Evolutionary conservation across 2,113 vertebrate genomes (phyloP), one percentile per base, ranked within the genome.

Genomic region (Tachysurus vachellii): DNA sequence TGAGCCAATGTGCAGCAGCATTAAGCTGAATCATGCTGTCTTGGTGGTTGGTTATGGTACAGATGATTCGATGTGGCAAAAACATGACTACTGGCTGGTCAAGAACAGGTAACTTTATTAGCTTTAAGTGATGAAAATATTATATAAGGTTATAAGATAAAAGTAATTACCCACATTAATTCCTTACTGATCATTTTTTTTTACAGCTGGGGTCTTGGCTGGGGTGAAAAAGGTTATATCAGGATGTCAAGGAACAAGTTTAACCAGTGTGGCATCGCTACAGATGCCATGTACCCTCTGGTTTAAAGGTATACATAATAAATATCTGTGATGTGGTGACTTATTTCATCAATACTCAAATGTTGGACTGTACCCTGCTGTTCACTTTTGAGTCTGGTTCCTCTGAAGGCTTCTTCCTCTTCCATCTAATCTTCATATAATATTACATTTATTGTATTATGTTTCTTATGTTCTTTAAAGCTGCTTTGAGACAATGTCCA

Each of bases 261-360:
- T 75, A 96, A 96, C 93, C 94, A 96, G 92, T 96, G 95, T 87
- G 95, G 95, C 17, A 94, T 96, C 61, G 93, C 94, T 16, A 93
- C 91, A 0, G 88, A 91, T 12, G 53, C 94, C 84, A 93, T 93
- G 85, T 96, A 95, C 91, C 95, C 95, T 16, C 89, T 95, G 87
- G 94, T 96, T 57, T 96, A 85, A 90, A 31, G 68, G 54, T 12
- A 19, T 36, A 31, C 47, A 68, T 8, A 42, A 68, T 66, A 14
- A 73, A 21, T 10, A 17, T 8, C 14, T n/a, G 19, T 53, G 8
- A 62, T 62, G 23, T 2, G 23, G 9, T 26, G 23, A 26, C 12
- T n/a, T 3, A 4, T 12, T 1, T 36, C 36, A 36, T 36, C 36
- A 36, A 36, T 36, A 36, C 36, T 1, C 1, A 36, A 36, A 1